Percentiles rank a stretch among this genome's conserved stretches.
These are phyloP conservation scores for Hemibagrus guttatus DNA, from an alignment of 2,797 vertebrate genomes.

Conservation along the genomic window DNA sequence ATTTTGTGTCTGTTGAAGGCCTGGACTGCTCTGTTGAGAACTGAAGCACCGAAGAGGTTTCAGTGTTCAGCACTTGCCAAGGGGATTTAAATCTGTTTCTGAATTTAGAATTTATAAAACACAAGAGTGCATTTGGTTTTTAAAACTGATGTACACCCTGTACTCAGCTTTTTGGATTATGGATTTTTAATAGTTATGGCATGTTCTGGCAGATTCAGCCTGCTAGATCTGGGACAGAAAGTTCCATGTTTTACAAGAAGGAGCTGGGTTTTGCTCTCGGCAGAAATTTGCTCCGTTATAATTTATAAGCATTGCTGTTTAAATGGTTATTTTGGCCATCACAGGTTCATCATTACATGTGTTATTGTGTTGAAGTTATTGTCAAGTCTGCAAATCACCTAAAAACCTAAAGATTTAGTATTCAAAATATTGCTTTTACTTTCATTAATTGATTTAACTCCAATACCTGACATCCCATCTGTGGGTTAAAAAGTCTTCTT, in stretches of 20 bases:
- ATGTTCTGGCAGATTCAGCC: neutral
- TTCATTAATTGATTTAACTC: neutral
- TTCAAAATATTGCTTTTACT: neutral
- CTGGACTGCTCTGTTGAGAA: neutral
- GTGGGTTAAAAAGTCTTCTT: neutral
- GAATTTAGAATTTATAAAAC: neutral
- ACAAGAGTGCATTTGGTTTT: neutral
- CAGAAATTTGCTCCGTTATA: neutral
- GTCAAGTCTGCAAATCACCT: neutral
- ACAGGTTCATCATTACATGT: neutral
- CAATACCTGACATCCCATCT: neutral
- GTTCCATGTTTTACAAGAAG: neutral
- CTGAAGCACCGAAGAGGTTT: constrained; percentile 11
- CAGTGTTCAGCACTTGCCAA: neutral
- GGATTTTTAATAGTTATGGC: neutral
- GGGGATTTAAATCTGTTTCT: neutral
- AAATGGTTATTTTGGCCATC: neutral
- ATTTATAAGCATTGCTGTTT: neutral
- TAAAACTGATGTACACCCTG: neutral
- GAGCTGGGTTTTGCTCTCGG: neutral
- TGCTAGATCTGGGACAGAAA: neutral
- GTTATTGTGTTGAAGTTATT: neutral
- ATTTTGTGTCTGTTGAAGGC: neutral
- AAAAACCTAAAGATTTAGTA: neutral
- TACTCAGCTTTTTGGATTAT: neutral